Conservation (phyloP, 2,113 vertebrate genomes). For the Thunnus maccoyii region DNA sequence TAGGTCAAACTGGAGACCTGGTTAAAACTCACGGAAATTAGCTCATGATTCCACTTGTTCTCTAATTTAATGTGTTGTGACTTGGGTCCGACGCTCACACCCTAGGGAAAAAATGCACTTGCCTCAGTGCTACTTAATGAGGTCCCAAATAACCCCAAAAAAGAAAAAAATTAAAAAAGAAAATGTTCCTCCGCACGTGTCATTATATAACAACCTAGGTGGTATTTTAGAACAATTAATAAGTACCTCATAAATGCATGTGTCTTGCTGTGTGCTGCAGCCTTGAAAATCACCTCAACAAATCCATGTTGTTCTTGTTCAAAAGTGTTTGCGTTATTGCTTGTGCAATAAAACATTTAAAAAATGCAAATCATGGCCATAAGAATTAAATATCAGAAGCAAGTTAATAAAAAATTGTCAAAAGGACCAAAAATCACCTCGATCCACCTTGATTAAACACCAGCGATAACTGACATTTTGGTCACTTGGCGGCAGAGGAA, state of each 20-base stretch:
- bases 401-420: background rate
- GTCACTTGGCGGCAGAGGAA: too few species aligned
- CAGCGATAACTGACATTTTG: too few species aligned
- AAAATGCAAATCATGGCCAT: background rate
- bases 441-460: too few species aligned
- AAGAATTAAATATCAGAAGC: background rate
- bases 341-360: background rate
- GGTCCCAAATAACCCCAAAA: constrained; percentile 8
- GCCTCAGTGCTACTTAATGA: constrained; percentile 36
- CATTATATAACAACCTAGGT: constrained; percentile 15
- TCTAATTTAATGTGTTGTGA: constrained; percentile 12
- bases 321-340: background rate
- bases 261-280: background rate
- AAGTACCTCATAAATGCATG: background rate
- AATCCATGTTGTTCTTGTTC: background rate
- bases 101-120: constrained; percentile 31
- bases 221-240: constrained; percentile 15
- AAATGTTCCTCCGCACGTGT: background rate
- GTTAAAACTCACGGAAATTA: constrained; percentile 38
- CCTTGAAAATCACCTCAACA: constrained; percentile 18
- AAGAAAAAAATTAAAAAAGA: constrained; percentile 6
- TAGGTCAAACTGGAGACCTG: constrained; percentile 57
- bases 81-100: constrained; percentile 4
- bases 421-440: too few species aligned
- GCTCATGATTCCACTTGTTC: constrained; percentile 2